Conservation (phyloP, 30 jellyfish, hydroid and myxozoan species). For the Phacellophora camtschatica region DNA sequence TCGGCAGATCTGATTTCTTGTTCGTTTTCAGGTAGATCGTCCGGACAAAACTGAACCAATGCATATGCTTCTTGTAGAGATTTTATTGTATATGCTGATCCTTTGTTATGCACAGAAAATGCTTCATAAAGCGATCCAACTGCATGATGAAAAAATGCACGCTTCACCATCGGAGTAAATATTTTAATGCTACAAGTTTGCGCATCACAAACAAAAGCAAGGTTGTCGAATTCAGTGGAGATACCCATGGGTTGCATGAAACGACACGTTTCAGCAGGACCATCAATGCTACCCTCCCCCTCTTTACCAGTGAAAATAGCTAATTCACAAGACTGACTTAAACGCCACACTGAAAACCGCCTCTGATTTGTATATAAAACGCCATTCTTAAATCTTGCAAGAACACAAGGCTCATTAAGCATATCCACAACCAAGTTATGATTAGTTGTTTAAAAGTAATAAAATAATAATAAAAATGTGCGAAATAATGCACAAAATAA, state of each 20-base stretch:
- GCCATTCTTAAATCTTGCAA: background rate
- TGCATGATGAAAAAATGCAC: constrained; percentile 32
- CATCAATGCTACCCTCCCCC: background rate
- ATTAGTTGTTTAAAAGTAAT: background rate
- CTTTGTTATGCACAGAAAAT: constrained; percentile 14
- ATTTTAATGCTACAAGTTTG: constrained; percentile 31
- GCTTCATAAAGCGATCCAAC: constrained; percentile 29
- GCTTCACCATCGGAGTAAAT: constrained; percentile 14
- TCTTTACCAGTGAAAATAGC: background rate
- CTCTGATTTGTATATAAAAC: background rate
- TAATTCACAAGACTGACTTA: background rate
- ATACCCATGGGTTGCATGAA: background rate
- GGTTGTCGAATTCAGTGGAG: background rate
- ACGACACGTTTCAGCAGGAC: background rate
- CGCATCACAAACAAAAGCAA: constrained; percentile 25
- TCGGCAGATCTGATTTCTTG: constrained; percentile 28
- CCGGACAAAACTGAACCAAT: constrained; percentile 13
- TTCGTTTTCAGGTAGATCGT: constrained; percentile 14
- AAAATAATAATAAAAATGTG: too few relatives aligned
- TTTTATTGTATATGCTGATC: constrained; percentile 12
- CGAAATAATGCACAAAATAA: too few relatives aligned
- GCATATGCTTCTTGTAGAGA: constrained; percentile 34
- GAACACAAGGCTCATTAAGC: constrained; percentile 8
- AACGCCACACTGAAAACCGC: background rate
- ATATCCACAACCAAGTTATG: background rate